Evolutionary conservation across 2,888 invertebrate genomes (phyloP), one percentile per base, ranked within the genome.

Genomic region (Tricholauxania praeusta): DNA sequence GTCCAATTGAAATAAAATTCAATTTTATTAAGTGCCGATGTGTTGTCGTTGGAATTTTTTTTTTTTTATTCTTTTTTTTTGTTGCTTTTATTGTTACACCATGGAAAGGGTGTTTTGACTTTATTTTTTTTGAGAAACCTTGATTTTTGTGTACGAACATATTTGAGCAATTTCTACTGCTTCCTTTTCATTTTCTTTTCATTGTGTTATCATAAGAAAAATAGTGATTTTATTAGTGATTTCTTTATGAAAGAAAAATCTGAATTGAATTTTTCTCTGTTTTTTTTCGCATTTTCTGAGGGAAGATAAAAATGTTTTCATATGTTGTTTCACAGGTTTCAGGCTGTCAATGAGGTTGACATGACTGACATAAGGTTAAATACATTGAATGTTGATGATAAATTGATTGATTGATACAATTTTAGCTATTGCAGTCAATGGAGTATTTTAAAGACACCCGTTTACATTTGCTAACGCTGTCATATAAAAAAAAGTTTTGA

Each of bases 1-100:
- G 80, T 81, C 79, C 80, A 81, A 80, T 82, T 80, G 82, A 82
- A 81, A 80, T 79, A 75, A 79, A 82, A 82, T 82, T 84, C 84
- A 85, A 84, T 84, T 84, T 84, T 81, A 85, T 85, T 84, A 83
- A 85, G 85, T 84, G 85, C 81, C 76, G 80, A 81, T 81, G 77
- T 80, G 80, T 65, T 72, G 60, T 17, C 63, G 60, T 67, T 70
- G 52, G 59, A 70, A 49, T 57, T 39, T 39, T 39, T 39, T 39
- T 39, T 10, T 10, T 7, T 39, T 0, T 2, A 2, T 39, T 2
- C 8, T 7, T 39, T 39, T 47, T 47, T 47, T 47, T 7, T 47
- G 12, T 67, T 52, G 2, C 19, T n/a, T 22, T 8, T 15, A 14
- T 32, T 14, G 28, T 49, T n/a, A 39, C n/a, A 12, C 12, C 5